A percentile compares a stretch with the other conserved stretches of the same genome.
Evolutionary conservation across 2,888 invertebrate genomes (phyloP).

Genomic region (Mongoloraphidia duomilia): DNA sequence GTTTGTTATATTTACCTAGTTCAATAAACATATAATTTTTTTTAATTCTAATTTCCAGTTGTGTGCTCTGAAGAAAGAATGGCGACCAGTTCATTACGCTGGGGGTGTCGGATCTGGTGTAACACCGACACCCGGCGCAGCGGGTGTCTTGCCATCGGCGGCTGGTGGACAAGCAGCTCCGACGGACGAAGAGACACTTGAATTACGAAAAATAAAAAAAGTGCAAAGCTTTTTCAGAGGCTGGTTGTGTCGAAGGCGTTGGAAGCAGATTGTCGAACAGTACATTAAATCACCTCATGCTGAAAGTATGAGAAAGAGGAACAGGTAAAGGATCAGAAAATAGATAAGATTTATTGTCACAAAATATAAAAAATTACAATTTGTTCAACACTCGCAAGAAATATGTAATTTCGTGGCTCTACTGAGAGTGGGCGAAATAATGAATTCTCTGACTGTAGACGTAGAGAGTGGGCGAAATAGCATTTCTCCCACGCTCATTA

Average conservation of each 20-base stretch:
- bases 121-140: constrained; percentile 10
- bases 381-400: too few species aligned
- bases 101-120: not conserved
- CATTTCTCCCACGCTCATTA: too few species aligned
- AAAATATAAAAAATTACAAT: too few species aligned
- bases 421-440: too few species aligned
- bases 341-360: not conserved
- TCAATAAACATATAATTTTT: not conserved
- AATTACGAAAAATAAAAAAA: constrained; percentile 77
- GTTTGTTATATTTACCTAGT: too few species aligned
- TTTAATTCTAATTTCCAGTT: constrained; percentile 38
- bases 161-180: constrained; percentile 19
- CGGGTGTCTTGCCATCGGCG: constrained; percentile 3
- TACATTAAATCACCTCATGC: constrained; percentile 90
- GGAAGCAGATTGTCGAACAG: constrained; percentile 91
- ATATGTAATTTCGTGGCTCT: too few species aligned
- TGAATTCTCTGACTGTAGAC: too few species aligned
- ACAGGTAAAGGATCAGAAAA: constrained; percentile 43
- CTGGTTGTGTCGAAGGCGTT: constrained; percentile 79
- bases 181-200: constrained; percentile 44
- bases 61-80: constrained; percentile 67
- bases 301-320: constrained; percentile 83
- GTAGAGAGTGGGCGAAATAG: too few species aligned
- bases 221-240: constrained; percentile 86
- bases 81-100: constrained; percentile 36